A percentile compares a stretch with the other conserved stretches of the same genome.
phyloP scores from a whole-genome alignment of 2,888 invertebrate genomes.

The Lymantria dispar region DNA sequence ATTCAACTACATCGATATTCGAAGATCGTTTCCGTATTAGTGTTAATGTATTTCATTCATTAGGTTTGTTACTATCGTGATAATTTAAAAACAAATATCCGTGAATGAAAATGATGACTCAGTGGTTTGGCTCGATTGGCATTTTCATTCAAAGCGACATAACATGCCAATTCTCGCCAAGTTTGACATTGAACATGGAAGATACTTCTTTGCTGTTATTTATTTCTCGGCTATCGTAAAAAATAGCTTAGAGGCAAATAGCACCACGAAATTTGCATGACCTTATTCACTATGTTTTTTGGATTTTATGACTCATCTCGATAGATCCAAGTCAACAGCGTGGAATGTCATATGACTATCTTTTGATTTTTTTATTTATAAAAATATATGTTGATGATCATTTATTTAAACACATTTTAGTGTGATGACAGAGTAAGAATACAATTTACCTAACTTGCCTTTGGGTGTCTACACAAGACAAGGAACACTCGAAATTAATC shows the following conservation, averaged over 20 bases:
- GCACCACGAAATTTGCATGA: background rate
- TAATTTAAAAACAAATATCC: conserved; percentile 38
- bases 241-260: background rate
- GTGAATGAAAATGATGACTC: conserved; percentile 70
- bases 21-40: conserved; percentile 13
- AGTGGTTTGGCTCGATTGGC: conserved; percentile 57
- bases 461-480: too few relatives aligned
- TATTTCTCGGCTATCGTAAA: conserved; percentile 13
- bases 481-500: too few relatives aligned
- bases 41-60: conserved; percentile 17
- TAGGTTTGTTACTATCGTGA: conserved; percentile 22
- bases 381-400: too few relatives aligned
- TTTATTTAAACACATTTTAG: too few relatives aligned
- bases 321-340: background rate
- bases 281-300: background rate
- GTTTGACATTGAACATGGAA: conserved; percentile 36
- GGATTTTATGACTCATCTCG: background rate
- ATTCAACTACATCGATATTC: conserved; percentile 24
- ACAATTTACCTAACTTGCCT: too few relatives aligned
- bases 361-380: background rate
- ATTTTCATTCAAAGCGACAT: conserved; percentile 50
- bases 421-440: too few relatives aligned
- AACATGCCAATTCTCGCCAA: conserved; percentile 36
- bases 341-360: background rate
- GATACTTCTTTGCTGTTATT: conserved; percentile 19